A percentile compares a stretch with the other conserved stretches of the same genome.
Conservation (phyloP, 2,888 invertebrate genomes). For the Hyposoter dolosus region DNA sequence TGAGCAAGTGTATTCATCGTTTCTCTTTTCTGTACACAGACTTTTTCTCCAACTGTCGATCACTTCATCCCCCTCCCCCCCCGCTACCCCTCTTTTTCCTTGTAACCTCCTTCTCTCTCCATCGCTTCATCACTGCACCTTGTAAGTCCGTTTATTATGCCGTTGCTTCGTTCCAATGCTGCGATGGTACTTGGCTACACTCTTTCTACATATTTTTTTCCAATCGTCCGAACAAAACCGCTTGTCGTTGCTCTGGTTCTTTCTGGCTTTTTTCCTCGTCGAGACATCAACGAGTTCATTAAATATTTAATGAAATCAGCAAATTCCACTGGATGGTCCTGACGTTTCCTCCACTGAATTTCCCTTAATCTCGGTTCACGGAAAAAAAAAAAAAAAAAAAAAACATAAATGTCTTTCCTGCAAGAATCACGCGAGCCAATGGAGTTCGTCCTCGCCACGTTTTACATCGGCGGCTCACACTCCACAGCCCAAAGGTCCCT, state of each 20-base stretch:
- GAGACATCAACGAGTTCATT: not conserved
- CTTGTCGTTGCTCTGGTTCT: no score
- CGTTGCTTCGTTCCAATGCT: conserved; percentile 9
- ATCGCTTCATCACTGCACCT: conserved; percentile 41
- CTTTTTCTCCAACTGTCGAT: conserved; percentile 35
- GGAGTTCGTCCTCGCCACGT: conserved; percentile 25
- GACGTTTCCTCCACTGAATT: no score
- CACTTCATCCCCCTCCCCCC: conserved; percentile 59
- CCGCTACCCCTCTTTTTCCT: conserved; percentile 67
- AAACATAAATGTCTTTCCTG: no score
- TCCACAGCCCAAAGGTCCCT: conserved; percentile 2
- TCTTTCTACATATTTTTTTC: conserved; percentile 27
- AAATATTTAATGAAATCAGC: not conserved
- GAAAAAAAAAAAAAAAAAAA: no score
- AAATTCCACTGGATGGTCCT: no score
- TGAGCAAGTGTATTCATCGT: conserved; percentile 68
- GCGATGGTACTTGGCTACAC: conserved; percentile 21
- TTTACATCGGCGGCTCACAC: not conserved
- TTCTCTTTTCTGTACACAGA: conserved; percentile 23
- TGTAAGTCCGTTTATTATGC: conserved; percentile 41
- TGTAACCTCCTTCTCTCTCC: conserved; percentile 30
- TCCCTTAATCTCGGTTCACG: no score
- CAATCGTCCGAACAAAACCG: conserved; percentile 14
- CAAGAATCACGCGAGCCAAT: conserved; percentile 8
- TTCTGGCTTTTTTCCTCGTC: not conserved